These are phyloP conservation scores for Eubasilissa regina DNA, from an alignment of 1,140 invertebrate genomes.

Conservation along the genomic window DNA sequence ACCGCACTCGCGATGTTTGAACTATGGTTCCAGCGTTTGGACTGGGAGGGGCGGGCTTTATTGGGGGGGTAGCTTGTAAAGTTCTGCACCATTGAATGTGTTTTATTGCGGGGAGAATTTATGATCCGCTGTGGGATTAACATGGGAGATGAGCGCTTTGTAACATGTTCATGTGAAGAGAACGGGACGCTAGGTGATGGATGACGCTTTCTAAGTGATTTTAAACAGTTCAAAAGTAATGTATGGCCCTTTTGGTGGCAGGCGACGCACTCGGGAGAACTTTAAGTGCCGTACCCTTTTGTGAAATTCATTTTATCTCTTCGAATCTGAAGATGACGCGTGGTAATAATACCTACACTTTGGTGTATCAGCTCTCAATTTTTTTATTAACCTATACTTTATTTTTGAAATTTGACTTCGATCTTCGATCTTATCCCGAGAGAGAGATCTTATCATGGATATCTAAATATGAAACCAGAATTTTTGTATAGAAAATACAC, in stretches of 20 bases:
- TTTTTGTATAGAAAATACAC: no score
- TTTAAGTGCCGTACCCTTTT: no score
- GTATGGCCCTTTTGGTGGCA: neutral
- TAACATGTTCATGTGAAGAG: neutral
- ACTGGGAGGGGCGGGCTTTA: neutral
- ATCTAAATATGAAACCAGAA: no score
- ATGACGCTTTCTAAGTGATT: neutral
- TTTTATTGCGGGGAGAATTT: constrained; percentile 21
- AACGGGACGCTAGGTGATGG: neutral
- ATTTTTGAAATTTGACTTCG: no score
- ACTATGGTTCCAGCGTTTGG: neutral
- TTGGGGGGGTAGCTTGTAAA: neutral
- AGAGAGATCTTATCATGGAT: no score
- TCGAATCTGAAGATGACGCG: no score
- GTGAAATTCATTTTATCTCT: no score
- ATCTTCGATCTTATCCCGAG: no score
- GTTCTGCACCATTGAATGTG: constrained; percentile 14
- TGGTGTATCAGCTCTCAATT: no score
- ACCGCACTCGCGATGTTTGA: neutral
- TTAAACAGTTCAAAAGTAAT: neutral
- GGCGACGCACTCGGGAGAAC: neutral
- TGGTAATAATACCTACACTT: no score
- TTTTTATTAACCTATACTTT: no score
- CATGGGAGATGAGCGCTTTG: constrained; percentile 7
- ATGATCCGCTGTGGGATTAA: neutral